Evolutionary conservation across 1,140 invertebrate species (phyloP).

Genomic region (Drosophila sechellia): DNA sequence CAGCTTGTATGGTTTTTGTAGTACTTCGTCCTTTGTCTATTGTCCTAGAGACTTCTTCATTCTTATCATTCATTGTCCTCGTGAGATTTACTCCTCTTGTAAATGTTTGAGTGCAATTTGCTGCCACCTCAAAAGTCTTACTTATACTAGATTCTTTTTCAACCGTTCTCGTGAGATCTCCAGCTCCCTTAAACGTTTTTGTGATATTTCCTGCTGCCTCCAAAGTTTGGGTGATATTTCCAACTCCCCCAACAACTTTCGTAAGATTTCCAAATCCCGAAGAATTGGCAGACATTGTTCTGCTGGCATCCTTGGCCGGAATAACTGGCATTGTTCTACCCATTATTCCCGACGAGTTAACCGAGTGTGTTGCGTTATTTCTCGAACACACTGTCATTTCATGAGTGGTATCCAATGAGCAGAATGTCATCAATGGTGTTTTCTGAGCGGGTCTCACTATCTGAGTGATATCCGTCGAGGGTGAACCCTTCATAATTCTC

Average conservation of each 20-base stretch:
- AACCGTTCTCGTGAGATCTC: slow-evolving; percentile 6
- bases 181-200: slow-evolving; percentile 10
- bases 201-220: slow-evolving; percentile 1
- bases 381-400: slow-evolving; percentile 11
- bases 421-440: slow-evolving; percentile 1
- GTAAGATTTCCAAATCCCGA: slow-evolving; percentile 15
- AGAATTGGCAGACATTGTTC: neutral
- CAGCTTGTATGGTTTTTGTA: neutral
- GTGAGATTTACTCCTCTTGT: slow-evolving; percentile 17
- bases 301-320: slow-evolving; percentile 6
- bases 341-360: neutral
- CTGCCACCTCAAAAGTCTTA: neutral
- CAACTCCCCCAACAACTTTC: slow-evolving; percentile 4
- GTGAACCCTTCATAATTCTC: slow-evolving; percentile 1
- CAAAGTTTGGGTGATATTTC: slow-evolving; percentile 7
- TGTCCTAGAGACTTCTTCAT: slow-evolving; percentile 5
- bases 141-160: slow-evolving; percentile 7
- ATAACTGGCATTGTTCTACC: slow-evolving; percentile 38
- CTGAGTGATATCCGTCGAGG: slow-evolving; percentile 23
- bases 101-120: slow-evolving; percentile 10
- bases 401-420: slow-evolving; percentile 34
- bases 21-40: slow-evolving; percentile 1
- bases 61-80: slow-evolving; percentile 3
- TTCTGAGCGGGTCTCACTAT: slow-evolving; percentile 23
- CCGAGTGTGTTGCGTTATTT: slow-evolving; percentile 40